These are phyloP conservation scores for Philereme vetulata DNA, from an alignment of 2,888 invertebrate species.

Conservation along the genomic window DNA sequence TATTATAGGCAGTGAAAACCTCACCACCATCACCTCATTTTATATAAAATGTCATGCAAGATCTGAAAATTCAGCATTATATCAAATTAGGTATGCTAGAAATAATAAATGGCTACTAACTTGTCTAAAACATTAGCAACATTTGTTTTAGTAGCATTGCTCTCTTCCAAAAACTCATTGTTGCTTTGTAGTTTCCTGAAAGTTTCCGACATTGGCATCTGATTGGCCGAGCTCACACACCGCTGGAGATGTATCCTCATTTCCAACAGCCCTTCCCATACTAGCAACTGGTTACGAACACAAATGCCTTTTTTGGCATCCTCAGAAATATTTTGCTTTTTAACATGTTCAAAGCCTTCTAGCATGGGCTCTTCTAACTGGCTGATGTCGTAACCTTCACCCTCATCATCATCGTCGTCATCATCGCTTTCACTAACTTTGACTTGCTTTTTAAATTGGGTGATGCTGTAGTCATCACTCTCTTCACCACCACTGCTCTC, in stretches of 20 bases:
- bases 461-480: conserved; percentile 53
- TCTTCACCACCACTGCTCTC: conserved; percentile 42
- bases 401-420: conserved; percentile 52
- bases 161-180: conserved; percentile 78
- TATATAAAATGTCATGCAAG: no score
- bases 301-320: conserved; percentile 87
- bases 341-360: conserved; percentile 84
- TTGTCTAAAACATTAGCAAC: conserved; percentile 86
- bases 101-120: conserved; percentile 50
- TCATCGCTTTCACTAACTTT: conserved; percentile 48
- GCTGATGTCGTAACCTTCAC: conserved; percentile 73
- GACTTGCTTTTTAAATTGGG: conserved; percentile 52
- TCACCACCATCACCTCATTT: no score
- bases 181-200: conserved; percentile 76
- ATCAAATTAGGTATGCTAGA: no score
- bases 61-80: no score
- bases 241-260: conserved; percentile 94
- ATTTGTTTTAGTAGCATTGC: conserved; percentile 78
- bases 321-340: conserved; percentile 78
- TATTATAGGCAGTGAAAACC: no score
- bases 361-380: conserved; percentile 74
- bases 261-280: conserved; percentile 95
- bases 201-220: conserved; percentile 87
- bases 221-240: conserved; percentile 89
- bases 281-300: conserved; percentile 87